Base-by-base conservation (phyloP, 2,113 vertebrate genomes). In the Loxodonta africana region DNA sequence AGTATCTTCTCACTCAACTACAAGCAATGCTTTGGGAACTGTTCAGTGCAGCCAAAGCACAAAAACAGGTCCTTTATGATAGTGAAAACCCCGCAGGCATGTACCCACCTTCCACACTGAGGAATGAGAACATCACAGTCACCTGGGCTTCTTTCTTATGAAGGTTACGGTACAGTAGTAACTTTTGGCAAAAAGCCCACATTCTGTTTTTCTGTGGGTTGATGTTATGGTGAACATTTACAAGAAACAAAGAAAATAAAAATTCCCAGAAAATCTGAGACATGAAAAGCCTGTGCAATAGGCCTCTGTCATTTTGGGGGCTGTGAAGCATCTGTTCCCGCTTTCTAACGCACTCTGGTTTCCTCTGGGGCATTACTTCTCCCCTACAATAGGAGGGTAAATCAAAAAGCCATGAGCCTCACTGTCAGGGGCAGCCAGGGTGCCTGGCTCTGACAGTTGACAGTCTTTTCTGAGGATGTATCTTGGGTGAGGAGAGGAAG, bases 1-100 rank as follows among this genome's bases (percentile, higher is more conserved):
- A 93, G 76, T 83, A 62, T 95, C 78, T 26, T 93, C 97, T 98
- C 91, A 95, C 62, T 2, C 23, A 83, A 46, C 87, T 44, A 20
- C 81, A 20, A n/a, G 46, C 26, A 44, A 37, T 51, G 57, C 21
- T 60, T 26, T 60, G 51, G 78, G 28, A 76, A 62, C 9, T 3
- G 33, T n/a, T 63, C 30, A 26, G 65, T 8, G 17, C 18, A 73
- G 33, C 37, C 44, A 37, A 88, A 65, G 44, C 37, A 60, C 76
- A 69, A 8, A 53, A 1, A 21, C 48, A 83, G 20, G 28, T 20
- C 78, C 25, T 23, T 26, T 0, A 8, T 8, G 57, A 60, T 62
- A 84, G 90, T 88, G 93, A 95, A 92, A 95, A 85, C 0, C 6
- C 80, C 92, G 84, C 65, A 88, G 71, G 25, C 74, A 95, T 20